phyloP scores from a whole-genome alignment of 2,797 vertebrate genomes.

The Phoeniculus purpureus region DNA sequence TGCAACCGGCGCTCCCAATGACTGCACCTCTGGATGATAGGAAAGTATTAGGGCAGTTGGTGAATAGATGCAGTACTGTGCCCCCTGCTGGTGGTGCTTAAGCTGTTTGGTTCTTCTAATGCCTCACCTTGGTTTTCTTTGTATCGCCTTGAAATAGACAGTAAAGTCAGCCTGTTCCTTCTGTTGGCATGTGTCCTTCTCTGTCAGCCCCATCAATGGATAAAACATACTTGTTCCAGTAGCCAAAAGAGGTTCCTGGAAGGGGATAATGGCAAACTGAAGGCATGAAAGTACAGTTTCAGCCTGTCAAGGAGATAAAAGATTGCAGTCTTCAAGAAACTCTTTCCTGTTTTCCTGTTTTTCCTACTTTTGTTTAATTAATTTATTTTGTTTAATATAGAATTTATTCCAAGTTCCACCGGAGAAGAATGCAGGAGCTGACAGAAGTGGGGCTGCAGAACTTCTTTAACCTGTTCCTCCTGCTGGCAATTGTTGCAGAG shows the following conservation, averaged over 20 bases:
- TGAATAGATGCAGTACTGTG: no score
- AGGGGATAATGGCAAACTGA: background rate
- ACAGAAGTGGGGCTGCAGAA: constrained; percentile 92
- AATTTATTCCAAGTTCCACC: constrained; percentile 97
- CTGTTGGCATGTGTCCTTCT: no score
- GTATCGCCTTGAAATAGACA: no score
- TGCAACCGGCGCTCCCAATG: no score
- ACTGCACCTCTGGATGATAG: no score
- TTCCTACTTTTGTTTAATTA: background rate
- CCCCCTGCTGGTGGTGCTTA: no score
- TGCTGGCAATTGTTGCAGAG: constrained; percentile 86
- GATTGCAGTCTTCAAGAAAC: background rate
- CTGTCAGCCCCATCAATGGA: no score
- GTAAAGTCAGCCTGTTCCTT: no score
- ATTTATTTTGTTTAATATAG: constrained; percentile 68
- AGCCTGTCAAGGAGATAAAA: background rate
- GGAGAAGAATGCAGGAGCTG: constrained; percentile 92
- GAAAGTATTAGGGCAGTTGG: no score
- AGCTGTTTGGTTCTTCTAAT: no score
- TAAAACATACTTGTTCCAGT: background rate
- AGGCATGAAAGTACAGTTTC: background rate
- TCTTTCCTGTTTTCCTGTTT: background rate
- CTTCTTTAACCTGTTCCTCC: constrained; percentile 91
- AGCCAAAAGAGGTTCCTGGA: background rate
- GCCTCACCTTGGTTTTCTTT: no score